Base-by-base conservation (phyloP, 2,888 invertebrate species). In the Pachymerium ferrugineum region DNA sequence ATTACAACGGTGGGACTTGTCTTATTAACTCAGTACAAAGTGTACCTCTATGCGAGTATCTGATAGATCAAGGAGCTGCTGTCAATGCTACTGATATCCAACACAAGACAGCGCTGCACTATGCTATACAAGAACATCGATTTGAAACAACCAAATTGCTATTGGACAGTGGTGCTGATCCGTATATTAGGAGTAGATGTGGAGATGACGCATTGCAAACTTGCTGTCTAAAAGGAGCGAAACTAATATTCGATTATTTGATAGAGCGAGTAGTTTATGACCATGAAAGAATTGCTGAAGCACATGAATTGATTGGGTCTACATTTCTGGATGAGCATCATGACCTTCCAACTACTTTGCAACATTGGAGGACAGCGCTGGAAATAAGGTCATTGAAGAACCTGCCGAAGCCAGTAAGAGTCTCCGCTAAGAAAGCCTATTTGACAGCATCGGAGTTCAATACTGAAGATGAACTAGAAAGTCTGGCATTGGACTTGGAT, bases 1-100 rank as follows among this genome's bases (percentile, higher is more conserved):
- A 95, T 84, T 90, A 91, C 82, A 93, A 92, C 83, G 95, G 95
- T 74, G 95, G 95, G 75, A 94, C 95, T 0, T 95, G 95, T 83
- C 86, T 96, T 76, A 95, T 96, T 79, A 96, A 96, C 84, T 90
- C 93, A 1, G 94, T 95, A 77, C 95, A 95, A 85, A 92, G 91
- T 79, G 89, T 88, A 75, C 87, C 88, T 74, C 85, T 96, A 70
- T 94, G 94, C 82, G 86, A 88, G 75, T 92, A 89, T 83, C 86
- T 95, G 77, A 87, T 96, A 75, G 78, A 87, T 78, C 88, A 90
- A 81, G 93, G 93, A 70, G 94, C 92, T 2, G 87, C 88, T 78
- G 91, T 93, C 4, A 92, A 95, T 85, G 93, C 94, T 42, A 87
- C 87, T 74, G 95, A 96, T 84, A 90, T 92, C 80, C 94, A 94